phyloP scores from a whole-genome alignment of 2,113 vertebrate species.

The Xiphias gladius region DNA sequence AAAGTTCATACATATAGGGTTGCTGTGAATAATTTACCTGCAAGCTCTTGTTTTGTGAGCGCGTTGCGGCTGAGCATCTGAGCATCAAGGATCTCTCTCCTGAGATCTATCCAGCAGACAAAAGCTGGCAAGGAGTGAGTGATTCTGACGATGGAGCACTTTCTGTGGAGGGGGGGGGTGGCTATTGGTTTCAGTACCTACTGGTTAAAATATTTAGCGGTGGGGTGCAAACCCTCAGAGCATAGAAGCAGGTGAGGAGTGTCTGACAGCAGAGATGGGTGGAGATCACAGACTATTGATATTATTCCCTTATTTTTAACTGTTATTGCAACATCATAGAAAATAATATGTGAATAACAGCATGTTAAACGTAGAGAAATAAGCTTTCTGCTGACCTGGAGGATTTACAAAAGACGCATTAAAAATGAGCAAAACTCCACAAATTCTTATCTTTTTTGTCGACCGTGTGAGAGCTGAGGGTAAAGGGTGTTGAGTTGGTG shows the following conservation, averaged over 20 bases:
- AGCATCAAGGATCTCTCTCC: constrained; percentile 4
- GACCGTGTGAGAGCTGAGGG: background rate
- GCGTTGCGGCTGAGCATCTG: constrained; percentile 16
- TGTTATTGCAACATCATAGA: background rate
- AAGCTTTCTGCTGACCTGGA: background rate
- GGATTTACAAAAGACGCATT: background rate
- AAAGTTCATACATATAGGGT: constrained; percentile 43
- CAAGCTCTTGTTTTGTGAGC: constrained; percentile 35
- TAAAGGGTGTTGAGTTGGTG: too few relatives aligned
- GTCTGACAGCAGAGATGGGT: background rate
- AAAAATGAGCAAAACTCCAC: background rate
- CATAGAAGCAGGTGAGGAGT: background rate
- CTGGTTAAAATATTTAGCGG: constrained; percentile 28
- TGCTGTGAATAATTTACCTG: constrained; percentile 72
- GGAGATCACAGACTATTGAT: background rate
- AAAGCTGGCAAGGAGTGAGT: background rate
- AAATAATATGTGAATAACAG: background rate
- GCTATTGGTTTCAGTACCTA: background rate
- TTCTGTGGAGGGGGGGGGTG: background rate
- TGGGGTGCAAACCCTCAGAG: background rate
- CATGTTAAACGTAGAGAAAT: background rate
- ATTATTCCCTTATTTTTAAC: background rate
- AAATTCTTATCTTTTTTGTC: too few relatives aligned
- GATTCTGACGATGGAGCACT: constrained; percentile 3
- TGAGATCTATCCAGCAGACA: constrained; percentile 34